A percentile compares a stretch with the other conserved stretches of the same genome.
Evolutionary conservation across 2,888 invertebrate genomes (phyloP).

Genomic region (Chloromyia formosa): DNA sequence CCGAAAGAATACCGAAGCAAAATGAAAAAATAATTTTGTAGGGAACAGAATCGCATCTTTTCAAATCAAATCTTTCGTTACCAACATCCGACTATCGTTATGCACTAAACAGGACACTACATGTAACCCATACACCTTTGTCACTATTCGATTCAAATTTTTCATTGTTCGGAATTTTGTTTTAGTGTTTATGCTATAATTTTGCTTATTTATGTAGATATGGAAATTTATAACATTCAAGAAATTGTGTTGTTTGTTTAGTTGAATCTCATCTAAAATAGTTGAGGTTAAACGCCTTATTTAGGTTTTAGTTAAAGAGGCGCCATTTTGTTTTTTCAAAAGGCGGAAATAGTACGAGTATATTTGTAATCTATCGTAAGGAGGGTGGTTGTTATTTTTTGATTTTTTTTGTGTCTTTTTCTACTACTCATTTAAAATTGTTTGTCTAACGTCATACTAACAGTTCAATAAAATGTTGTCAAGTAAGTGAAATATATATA

Average conservation of each 20-base stretch:
- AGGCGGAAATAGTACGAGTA: neutral
- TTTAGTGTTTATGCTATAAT: neutral
- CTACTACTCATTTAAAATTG: neutral
- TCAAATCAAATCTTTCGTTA: neutral
- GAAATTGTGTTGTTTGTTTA: neutral
- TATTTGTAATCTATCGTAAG: conserved; percentile 1
- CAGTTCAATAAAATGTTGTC: neutral
- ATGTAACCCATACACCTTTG: neutral
- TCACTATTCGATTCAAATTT: neutral
- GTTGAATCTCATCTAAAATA: conserved; percentile 1
- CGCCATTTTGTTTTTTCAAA: neutral
- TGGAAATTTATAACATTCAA: conserved; percentile 9
- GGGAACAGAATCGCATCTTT: no score
- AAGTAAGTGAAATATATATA: conserved; percentile 6
- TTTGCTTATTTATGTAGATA: neutral
- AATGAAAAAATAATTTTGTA: no score
- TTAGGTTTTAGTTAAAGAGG: neutral
- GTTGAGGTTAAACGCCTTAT: neutral
- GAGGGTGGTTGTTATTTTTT: neutral
- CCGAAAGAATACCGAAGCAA: no score
- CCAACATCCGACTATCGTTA: neutral
- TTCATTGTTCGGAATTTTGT: conserved; percentile 2
- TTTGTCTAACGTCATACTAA: conserved; percentile 5
- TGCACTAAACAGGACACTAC: neutral
- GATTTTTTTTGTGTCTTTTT: no score